A percentile compares a stretch with the other conserved stretches of the same genome.
Evolutionary conservation across 2,113 vertebrate species (phyloP).

Genomic region (Calidris pygmaea): DNA sequence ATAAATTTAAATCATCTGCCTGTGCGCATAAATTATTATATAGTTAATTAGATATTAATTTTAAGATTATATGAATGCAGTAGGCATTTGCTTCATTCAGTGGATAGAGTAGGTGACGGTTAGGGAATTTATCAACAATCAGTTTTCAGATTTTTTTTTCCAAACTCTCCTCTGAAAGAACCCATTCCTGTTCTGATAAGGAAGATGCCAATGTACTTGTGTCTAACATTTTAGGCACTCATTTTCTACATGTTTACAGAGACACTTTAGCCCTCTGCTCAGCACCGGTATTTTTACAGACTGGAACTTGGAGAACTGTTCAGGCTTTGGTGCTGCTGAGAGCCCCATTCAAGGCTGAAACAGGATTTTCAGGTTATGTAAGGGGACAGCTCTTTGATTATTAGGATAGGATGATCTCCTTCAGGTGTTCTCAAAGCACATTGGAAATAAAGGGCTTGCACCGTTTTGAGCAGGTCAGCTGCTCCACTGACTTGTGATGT

Average conservation of each 20-base stretch:
- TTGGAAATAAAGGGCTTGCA: neutral
- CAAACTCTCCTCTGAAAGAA: neutral
- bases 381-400: neutral
- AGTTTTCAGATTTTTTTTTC: neutral
- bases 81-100: neutral
- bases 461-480: neutral
- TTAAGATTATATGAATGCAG: neutral
- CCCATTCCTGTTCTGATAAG: neutral
- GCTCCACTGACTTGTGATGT: neutral
- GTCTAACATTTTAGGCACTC: neutral
- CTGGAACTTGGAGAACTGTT: neutral
- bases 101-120: neutral
- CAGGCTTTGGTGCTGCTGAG: neutral
- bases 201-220: neutral
- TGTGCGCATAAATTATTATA: neutral
- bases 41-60: neutral
- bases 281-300: neutral
- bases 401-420: neutral
- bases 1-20: neutral
- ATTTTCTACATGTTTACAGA: neutral
- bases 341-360: accelerated
- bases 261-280: neutral
- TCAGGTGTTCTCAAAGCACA: neutral
- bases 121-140: neutral
- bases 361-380: neutral